These are phyloP conservation scores for Antheraea yamamai DNA, from an alignment of 2,888 invertebrate genomes.

Conservation along the genomic window DNA sequence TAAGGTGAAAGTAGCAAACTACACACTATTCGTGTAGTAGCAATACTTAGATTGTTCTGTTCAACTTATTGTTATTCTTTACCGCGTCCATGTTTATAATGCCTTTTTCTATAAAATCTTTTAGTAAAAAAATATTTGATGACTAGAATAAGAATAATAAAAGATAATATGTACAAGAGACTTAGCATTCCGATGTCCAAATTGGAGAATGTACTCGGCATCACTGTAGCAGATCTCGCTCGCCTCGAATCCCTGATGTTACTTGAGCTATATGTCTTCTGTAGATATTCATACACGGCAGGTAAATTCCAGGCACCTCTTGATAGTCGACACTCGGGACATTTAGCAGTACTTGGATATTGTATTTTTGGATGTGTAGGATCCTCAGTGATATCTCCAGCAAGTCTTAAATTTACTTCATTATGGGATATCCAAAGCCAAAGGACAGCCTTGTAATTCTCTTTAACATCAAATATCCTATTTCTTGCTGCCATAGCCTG, in stretches of 20 bases:
- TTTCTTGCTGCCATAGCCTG: slow-evolving; percentile 89
- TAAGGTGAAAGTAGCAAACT: neutral
- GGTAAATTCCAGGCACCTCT: slow-evolving; percentile 84
- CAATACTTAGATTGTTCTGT: neutral
- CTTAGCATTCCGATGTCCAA: slow-evolving; percentile 90
- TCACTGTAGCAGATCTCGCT: slow-evolving; percentile 45
- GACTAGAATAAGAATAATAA: slow-evolving; percentile 87
- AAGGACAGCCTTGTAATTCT: slow-evolving; percentile 88
- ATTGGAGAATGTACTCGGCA: slow-evolving; percentile 82
- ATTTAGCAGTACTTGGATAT: slow-evolving; percentile 88
- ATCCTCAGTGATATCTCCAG: slow-evolving; percentile 94
- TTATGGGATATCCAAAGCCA: slow-evolving; percentile 98
- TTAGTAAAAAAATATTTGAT: slow-evolving; percentile 88
- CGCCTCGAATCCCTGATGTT: slow-evolving; percentile 52
- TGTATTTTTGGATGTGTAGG: slow-evolving; percentile 93
- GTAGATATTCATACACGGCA: slow-evolving; percentile 84
- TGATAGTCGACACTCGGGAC: slow-evolving; percentile 84
- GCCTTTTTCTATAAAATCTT: slow-evolving; percentile 87
- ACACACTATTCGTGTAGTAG: slow-evolving; percentile 1
- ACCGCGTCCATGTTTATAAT: slow-evolving; percentile 86
- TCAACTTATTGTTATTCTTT: slow-evolving; percentile 82
- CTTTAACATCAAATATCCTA: slow-evolving; percentile 86
- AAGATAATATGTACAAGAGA: slow-evolving; percentile 88
- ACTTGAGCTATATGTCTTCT: slow-evolving; percentile 67
- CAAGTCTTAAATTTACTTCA: slow-evolving; percentile 93